Base-by-base conservation (phyloP, 1,140 invertebrate species). In the Wasmannia auropunctata region DNA sequence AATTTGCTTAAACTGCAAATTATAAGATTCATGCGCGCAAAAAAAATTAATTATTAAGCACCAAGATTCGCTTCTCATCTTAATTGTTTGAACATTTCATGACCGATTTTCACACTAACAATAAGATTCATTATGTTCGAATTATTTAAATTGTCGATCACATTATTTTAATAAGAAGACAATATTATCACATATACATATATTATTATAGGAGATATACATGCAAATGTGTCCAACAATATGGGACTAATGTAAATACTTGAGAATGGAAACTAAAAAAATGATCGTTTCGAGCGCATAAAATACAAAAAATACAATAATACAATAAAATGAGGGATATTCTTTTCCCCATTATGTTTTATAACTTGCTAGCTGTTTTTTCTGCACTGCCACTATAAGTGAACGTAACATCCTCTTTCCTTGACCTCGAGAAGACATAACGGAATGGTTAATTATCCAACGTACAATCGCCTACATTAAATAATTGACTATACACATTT, bases 401-500 rank as follows among this genome's bases (percentile, higher is more conserved):
- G 43, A 79, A 65, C 7, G 75, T 49, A 14, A 2, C 31, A 69
- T 69, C 8, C 51, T 79, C 62, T 67, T 4, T 22, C 51, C n/a
- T 31, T 83, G 79, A 72, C 79, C 67, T 75, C 67, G 51, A 74
- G 34, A 79, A 34, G 25, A 25, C n/a, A 49, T 74, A 81, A 72
- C 77, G 67, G 79, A 83, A 58, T 83, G 3, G 28, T 37, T 51
- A 16, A 10, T 1, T 8, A 7, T 16, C 58, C 11, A 14, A 16
- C 7, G 22, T 25, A n/a, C n/a, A 34, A 51, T 80, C 11, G 19
- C 7, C 8, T 6, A 22, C 22, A n/a, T 5, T 7, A 28, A 60
- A 76, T 28, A n/a, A 75, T 22, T 70, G 28, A 72, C 8, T 54
- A 34, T 25, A 19, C 7, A 31, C 3, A 65, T 46, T 74, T 74